Evolutionary conservation across 2,113 vertebrate species (phyloP).

Genomic region (Chaetops frenatus): DNA sequence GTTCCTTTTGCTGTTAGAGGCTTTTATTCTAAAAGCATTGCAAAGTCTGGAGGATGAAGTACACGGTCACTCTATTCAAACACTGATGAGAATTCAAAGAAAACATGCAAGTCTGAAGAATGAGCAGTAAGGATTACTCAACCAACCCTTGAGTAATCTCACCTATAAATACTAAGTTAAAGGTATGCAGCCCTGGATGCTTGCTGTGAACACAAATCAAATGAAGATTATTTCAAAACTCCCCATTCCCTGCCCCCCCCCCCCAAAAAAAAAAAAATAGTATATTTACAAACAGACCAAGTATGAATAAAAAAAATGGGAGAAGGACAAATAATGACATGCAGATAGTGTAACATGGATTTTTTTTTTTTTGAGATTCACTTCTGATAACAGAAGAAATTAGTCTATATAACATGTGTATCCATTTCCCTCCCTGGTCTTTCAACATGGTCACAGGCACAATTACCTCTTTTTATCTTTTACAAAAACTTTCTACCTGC

Average conservation of each 20-base stretch:
- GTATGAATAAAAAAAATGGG: rapidly evolving
- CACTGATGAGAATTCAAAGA: rapidly evolving
- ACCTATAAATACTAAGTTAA: background rate
- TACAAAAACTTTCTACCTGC: background rate
- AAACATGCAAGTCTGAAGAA: background rate
- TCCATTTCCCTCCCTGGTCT: background rate
- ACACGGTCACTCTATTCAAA: background rate
- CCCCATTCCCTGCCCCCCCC: too few relatives aligned
- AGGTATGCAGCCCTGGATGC: background rate
- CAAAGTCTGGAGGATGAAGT: background rate
- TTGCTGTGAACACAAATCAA: background rate
- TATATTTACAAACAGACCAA: background rate
- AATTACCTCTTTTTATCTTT: background rate
- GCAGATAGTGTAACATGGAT: background rate
- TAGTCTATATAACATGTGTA: background rate
- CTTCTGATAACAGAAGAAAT: background rate
- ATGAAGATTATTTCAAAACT: background rate
- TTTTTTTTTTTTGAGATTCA: background rate
- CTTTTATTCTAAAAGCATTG: background rate
- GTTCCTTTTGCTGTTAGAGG: background rate
- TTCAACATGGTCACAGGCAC: background rate
- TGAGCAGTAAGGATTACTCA: background rate
- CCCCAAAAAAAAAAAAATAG: rapidly evolving
- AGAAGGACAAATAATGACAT: background rate
- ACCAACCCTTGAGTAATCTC: background rate